These are phyloP conservation scores for Epistrophella euchroma DNA, from an alignment of 2,888 invertebrate genomes.

Conservation along the genomic window DNA sequence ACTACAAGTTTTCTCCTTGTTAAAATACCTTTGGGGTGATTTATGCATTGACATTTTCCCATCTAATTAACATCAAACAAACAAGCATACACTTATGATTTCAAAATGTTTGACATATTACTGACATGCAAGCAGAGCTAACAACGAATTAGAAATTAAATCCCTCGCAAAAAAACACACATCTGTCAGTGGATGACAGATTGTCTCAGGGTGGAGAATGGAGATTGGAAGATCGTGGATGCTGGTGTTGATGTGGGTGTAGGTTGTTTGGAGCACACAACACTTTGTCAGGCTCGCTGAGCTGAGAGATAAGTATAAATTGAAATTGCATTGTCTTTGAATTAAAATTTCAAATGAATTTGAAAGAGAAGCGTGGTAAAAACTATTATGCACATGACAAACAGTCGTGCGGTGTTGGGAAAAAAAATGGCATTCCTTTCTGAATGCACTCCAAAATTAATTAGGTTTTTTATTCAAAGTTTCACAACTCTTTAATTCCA, in stretches of 20 bases:
- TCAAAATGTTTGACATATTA: slow-evolving; percentile 57
- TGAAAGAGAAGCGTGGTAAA: slow-evolving; percentile 32
- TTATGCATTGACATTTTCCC: slow-evolving; percentile 47
- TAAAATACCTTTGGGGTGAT: slow-evolving; percentile 12
- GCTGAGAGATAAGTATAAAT: slow-evolving; percentile 18
- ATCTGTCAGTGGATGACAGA: slow-evolving; percentile 66
- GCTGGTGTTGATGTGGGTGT: slow-evolving; percentile 7
- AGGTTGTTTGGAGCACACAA: slow-evolving; percentile 15
- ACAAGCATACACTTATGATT: slow-evolving; percentile 28
- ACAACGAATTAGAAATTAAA: slow-evolving; percentile 20
- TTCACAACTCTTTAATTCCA: slow-evolving; percentile 45
- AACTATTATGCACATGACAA: slow-evolving; percentile 19
- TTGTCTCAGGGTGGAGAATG: slow-evolving; percentile 62
- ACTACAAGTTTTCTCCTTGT: slow-evolving; percentile 9
- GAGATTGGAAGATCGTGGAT: slow-evolving; percentile 34
- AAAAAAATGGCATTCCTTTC: neutral
- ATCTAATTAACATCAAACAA: slow-evolving; percentile 50
- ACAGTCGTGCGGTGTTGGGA: slow-evolving; percentile 33
- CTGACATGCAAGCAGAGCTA: slow-evolving; percentile 54
- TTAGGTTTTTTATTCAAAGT: slow-evolving; percentile 21
- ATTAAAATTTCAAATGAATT: slow-evolving; percentile 52
- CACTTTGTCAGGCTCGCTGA: slow-evolving; percentile 35
- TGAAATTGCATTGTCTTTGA: slow-evolving; percentile 51
- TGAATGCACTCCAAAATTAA: slow-evolving; percentile 40
- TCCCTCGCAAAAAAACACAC: slow-evolving; percentile 20